Conservation (phyloP, 1,140 invertebrate genomes). For the Campoletis sonorensis region DNA sequence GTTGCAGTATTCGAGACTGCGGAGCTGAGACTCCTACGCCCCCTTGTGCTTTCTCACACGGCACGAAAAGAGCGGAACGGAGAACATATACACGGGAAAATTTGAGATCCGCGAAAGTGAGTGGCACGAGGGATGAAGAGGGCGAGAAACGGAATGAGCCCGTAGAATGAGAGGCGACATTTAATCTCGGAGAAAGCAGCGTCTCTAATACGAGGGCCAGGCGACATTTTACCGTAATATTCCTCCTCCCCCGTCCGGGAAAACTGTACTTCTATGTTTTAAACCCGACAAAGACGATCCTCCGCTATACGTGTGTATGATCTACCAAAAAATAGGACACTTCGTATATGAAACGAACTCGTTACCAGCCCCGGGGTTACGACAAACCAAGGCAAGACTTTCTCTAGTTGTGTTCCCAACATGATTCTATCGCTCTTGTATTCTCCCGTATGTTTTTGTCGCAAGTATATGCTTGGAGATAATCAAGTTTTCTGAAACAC, state of each 20-base stretch:
- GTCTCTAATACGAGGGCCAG: constrained; percentile 42
- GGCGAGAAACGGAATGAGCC: constrained; percentile 47
- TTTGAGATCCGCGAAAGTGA: constrained; percentile 23
- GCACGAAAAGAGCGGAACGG: neutral
- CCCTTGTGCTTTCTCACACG: neutral
- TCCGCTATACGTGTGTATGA: neutral
- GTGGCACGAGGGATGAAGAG: constrained; percentile 43
- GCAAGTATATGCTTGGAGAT: neutral
- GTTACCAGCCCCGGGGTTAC: neutral
- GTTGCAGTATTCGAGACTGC: constrained; percentile 18
- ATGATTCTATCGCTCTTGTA: neutral
- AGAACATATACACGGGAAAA: neutral
- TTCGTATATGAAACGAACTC: neutral
- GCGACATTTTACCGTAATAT: constrained; percentile 68
- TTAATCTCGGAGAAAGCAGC: constrained; percentile 70
- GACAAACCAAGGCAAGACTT: neutral
- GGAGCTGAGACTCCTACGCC: neutral
- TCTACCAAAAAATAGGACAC: constrained; percentile 4
- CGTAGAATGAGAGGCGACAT: constrained; percentile 53
- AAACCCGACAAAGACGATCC: constrained; percentile 17
- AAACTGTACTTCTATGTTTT: constrained; percentile 33
- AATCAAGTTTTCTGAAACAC: neutral
- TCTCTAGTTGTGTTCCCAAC: neutral
- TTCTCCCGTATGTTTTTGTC: neutral
- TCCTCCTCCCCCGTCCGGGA: constrained; percentile 61